Evolutionary conservation across 2,888 invertebrate genomes (phyloP).

Genomic region (Allolobophora icterica): DNA sequence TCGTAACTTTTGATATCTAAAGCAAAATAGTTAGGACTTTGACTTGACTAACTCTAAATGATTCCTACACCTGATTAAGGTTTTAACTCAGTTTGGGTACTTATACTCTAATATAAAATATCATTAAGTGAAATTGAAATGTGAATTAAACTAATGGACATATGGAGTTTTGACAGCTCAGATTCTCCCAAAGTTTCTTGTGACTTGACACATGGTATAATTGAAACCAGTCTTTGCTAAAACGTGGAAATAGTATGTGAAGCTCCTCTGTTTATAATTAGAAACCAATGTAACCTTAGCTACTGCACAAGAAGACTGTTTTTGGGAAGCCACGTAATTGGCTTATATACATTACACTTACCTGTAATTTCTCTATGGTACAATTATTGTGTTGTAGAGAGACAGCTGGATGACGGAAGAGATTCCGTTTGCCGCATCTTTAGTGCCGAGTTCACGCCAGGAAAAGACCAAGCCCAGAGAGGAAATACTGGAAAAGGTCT

Average conservation of each 20-base stretch:
- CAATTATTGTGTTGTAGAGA: slow-evolving; percentile 24
- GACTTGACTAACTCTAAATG: neutral
- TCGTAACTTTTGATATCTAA: neutral
- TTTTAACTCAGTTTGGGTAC: too few relatives aligned
- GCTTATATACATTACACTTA: neutral
- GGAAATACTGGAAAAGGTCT: neutral
- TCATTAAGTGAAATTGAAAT: too few relatives aligned
- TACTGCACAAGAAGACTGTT: neutral
- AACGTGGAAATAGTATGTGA: neutral
- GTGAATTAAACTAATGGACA: too few relatives aligned
- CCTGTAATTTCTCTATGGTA: neutral
- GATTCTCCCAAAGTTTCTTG: neutral
- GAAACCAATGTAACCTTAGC: neutral
- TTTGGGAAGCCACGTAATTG: neutral
- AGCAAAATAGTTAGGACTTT: too few relatives aligned
- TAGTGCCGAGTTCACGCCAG: neutral
- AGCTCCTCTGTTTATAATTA: neutral
- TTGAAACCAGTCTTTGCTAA: neutral
- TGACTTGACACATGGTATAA: neutral
- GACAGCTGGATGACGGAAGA: slow-evolving; percentile 35
- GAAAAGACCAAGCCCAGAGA: neutral
- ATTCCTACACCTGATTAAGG: neutral
- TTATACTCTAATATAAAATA: too few relatives aligned
- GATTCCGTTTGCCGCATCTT: neutral
- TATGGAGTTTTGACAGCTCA: too few relatives aligned